Evolutionary conservation across 2,888 invertebrate genomes (phyloP).

Genomic region (Trachelus iudaicus): DNA sequence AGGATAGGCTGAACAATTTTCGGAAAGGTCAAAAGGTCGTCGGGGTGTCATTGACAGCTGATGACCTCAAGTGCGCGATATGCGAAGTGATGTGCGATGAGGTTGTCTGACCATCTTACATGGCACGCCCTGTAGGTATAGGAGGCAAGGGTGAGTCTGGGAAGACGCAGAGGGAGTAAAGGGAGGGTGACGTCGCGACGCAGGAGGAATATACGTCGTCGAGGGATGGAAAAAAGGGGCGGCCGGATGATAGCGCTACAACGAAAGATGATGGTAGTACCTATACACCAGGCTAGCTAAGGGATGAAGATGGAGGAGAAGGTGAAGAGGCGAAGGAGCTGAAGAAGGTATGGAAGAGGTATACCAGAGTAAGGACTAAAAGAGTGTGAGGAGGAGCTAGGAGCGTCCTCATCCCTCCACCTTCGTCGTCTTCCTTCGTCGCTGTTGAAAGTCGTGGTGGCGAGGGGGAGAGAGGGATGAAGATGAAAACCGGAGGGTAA

Average conservation of each 20-base stretch:
- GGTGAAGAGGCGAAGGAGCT: constrained; percentile 1
- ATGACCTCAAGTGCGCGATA: no score
- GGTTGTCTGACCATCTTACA: no score
- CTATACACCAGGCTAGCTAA: background rate
- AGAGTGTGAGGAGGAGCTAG: no score
- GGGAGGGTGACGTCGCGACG: constrained; percentile 1
- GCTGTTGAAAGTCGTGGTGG: background rate
- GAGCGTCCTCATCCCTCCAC: no score
- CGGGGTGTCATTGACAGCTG: background rate
- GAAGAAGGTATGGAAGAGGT: background rate
- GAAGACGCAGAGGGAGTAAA: background rate
- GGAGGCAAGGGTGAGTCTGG: background rate
- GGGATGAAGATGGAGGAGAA: constrained; percentile 2
- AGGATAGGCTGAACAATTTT: no score
- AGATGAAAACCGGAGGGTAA: background rate
- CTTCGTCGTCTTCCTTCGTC: no score
- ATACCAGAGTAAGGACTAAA: no score
- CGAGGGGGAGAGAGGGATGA: background rate
- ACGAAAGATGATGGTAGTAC: no score
- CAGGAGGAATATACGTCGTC: constrained; percentile 2
- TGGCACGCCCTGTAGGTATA: no score
- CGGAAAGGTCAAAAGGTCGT: background rate
- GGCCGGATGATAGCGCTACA: no score
- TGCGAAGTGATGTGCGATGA: no score
- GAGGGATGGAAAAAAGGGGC: background rate